Base-by-base conservation (phyloP, 2,113 vertebrate genomes). In the Gobio gobio region DNA sequence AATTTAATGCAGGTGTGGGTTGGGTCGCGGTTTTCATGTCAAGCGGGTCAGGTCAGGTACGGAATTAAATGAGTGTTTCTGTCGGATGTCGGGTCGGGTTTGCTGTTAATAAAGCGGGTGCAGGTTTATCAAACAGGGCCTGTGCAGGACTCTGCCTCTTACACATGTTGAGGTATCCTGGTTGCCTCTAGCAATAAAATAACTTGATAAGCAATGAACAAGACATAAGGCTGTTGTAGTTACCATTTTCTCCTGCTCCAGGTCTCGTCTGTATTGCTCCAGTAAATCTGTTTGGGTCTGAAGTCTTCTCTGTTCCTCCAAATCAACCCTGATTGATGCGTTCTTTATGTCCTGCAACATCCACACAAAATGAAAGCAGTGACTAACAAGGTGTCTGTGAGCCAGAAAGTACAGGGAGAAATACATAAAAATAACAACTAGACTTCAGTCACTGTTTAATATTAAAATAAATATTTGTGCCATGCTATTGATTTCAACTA, bases 201-300 rank as follows among this genome's bases (percentile, higher is more conserved):
- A n/a, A n/a, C n/a, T n/a, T n/a, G n/a, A n/a, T n/a, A n/a, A n/a
- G n/a, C n/a, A n/a, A n/a, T n/a, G n/a, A n/a, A n/a, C n/a, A n/a
- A n/a, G 33, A 8, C 33, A 56, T 56, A 20, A 20, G 54, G 18
- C 7, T 22, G 66, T 43, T 70, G 4, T 7, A 2, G 3, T 63
- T 90, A 97, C 98, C 93, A 94, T 94, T 91, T 98, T 97, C 90
- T 99, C 98, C 87, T 94, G 95, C 91, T 98, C 97, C 90, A 99
- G 93, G 87, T 99, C 98, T 24, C 89, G 89, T 89, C 89, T 95
- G 94, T 97, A 98, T 40, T 95, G 94, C 89, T 97, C 95, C 89
- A 99, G 97, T 0, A 99, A 93, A 9, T 98, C 97, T 0, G 92
- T 92, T 83, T 99, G 97, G 43, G 96, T 97, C 91, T 97, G 94